Evolutionary conservation across 2,888 invertebrate species (phyloP), one percentile per base, ranked within the genome.

Genomic region (Drosophila prolongata): DNA sequence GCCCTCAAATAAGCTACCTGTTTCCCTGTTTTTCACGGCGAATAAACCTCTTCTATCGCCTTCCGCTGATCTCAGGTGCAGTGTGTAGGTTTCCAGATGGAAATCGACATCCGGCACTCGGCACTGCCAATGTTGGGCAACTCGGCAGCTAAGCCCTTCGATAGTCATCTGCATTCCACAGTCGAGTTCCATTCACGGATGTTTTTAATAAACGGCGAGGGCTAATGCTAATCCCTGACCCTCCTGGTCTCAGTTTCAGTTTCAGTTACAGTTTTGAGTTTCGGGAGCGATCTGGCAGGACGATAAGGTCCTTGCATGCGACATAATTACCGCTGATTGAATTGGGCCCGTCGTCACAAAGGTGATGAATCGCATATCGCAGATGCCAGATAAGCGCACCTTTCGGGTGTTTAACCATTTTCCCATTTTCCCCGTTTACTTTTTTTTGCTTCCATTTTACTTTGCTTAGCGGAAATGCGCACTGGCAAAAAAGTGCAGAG

Each of bases 241-340:
- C 57, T 35, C 27, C 10, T 38, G 30, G 30, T 19, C 30, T 34
- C 16, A 6, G 19, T 34, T 37, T 35, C 65, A 43, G 62, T 40
- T 59, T 50, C 42, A 47, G 62, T 40, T 59, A 42, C 42, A 47
- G 46, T 40, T 19, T 24, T 44, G 24, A 24, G 19, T 40, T 40
- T 40, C 40, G 40, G 40, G 44, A 24, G 44, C 13, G 67, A 71
- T 70, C 43, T 40, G 34, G 40, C 13, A 46, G 67, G 42, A 52
- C 34, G 87, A 87, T 87, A 87, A 34, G 6, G 34, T 79, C 79
- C 80, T 82, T 82, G 79, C 84, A 80, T 87, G 90, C 79, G 79
- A 84, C 79, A 86, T 90, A 90, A 90, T 90, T 91, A 82, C 87
- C 76, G 65, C 78, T 79, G 90, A 82, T 83, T 83, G 75, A 75